These are phyloP conservation scores for Acanthococcus lagerstroemiae DNA, from an alignment of 2,888 invertebrate species.

Conservation along the genomic window DNA sequence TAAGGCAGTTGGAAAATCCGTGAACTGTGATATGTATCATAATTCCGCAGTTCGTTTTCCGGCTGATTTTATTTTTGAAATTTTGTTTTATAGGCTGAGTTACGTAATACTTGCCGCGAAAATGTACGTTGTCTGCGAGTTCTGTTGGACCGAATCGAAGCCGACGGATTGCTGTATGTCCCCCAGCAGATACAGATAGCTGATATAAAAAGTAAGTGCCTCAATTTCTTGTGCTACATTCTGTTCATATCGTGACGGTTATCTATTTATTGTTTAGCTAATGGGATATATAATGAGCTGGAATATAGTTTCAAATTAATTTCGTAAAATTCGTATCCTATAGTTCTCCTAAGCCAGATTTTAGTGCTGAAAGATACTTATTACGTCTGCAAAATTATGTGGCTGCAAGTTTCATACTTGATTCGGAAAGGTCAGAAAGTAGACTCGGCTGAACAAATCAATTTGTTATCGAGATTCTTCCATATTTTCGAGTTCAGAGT, in stretches of 20 bases:
- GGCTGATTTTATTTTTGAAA: background rate
- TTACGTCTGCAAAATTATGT: no score
- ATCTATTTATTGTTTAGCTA: no score
- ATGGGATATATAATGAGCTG: no score
- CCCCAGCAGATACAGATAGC: conserved; percentile 48
- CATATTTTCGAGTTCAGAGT: no score
- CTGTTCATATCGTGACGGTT: background rate
- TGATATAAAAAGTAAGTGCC: conserved; percentile 50
- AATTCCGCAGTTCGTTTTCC: background rate
- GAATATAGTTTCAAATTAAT: no score
- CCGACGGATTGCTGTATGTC: conserved; percentile 42
- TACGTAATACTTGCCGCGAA: conserved; percentile 74
- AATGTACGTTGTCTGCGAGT: conserved; percentile 71
- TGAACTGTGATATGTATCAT: background rate
- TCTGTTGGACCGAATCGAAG: conserved; percentile 47
- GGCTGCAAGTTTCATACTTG: no score
- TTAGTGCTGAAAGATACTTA: no score
- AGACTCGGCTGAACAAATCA: no score
- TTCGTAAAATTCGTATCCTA: no score
- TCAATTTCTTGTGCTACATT: background rate
- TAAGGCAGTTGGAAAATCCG: background rate
- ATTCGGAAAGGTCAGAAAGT: no score
- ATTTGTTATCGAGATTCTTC: no score
- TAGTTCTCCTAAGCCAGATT: no score
- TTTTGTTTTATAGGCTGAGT: conserved; percentile 57